Conservation (phyloP, 2,113 vertebrate species). For the Sylvia atricapilla region DNA sequence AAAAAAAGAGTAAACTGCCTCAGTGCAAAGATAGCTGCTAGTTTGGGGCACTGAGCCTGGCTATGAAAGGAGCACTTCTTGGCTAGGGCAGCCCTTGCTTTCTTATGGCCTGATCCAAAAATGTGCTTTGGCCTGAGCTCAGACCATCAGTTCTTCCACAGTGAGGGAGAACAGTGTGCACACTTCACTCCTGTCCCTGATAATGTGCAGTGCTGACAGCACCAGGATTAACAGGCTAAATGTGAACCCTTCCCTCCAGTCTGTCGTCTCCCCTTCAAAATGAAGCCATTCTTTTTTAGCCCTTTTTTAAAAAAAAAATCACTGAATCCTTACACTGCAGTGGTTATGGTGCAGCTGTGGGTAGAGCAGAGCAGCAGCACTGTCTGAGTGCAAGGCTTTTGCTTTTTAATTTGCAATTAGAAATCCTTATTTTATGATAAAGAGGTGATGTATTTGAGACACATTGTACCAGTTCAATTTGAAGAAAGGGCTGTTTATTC, state of each 20-base stretch:
- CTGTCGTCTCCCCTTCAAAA: not conserved
- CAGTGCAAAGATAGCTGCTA: not conserved
- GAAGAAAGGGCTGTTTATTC: not conserved
- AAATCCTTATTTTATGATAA: not conserved
- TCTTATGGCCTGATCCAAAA: not conserved
- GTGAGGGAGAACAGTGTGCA: not conserved
- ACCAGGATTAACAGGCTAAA: not conserved
- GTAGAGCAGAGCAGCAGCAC: not conserved
- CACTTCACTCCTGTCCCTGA: not conserved
- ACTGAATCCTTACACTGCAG: not conserved
- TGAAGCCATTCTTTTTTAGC: slow-evolving; percentile 33
- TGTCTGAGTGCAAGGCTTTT: not conserved
- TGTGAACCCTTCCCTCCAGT: not conserved
- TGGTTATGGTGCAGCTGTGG: not conserved
- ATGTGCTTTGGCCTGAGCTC: not conserved
- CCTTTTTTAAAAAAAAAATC: not conserved
- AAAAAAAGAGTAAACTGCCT: not conserved
- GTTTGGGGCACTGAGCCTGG: not conserved
- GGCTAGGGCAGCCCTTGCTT: not conserved
- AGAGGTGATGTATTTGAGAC: not conserved
- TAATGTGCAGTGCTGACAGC: not conserved
- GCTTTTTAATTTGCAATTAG: slow-evolving; percentile 20
- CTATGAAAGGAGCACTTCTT: not conserved
- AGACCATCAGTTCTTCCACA: not conserved
- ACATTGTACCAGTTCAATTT: not conserved